Percentiles rank a stretch among this genome's conserved stretches.
These are phyloP conservation scores for Tipula helvola DNA, from an alignment of 2,888 invertebrate genomes.

Conservation along the genomic window DNA sequence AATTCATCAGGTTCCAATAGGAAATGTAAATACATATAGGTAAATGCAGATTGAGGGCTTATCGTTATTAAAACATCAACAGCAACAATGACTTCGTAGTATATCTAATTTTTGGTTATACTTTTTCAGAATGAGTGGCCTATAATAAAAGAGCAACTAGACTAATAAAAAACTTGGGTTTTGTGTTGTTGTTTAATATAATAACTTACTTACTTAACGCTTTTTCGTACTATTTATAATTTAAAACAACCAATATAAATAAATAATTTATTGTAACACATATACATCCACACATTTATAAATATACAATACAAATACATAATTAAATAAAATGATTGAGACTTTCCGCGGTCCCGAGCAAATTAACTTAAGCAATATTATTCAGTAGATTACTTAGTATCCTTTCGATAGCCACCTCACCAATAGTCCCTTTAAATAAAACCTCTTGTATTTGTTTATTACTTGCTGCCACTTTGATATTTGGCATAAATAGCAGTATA, in stretches of 20 bases:
- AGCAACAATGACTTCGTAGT: too few relatives aligned
- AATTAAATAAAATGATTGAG: background rate
- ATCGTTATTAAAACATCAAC: too few relatives aligned
- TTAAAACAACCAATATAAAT: background rate
- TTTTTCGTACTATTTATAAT: background rate
- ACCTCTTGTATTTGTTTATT: slow-evolving; percentile 15
- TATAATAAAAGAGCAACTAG: too few relatives aligned
- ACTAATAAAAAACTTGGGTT: too few relatives aligned
- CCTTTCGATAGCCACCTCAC: slow-evolving; percentile 54
- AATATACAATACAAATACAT: background rate
- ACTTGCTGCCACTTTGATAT: slow-evolving; percentile 35
- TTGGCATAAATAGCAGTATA: slow-evolving; percentile 58
- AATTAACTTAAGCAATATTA: background rate
- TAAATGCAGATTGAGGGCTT: too few relatives aligned
- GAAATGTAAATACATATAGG: too few relatives aligned
- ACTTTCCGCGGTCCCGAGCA: background rate
- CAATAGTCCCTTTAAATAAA: slow-evolving; percentile 65
- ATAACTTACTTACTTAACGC: too few relatives aligned
- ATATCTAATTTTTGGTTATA: too few relatives aligned
- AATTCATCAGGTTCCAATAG: too few relatives aligned
- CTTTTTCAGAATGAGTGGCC: too few relatives aligned
- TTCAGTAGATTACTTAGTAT: slow-evolving; percentile 10
- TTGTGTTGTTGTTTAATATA: too few relatives aligned
- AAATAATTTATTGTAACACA: background rate
- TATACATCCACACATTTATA: background rate